These are phyloP conservation scores for Stegastes partitus DNA, from an alignment of 2,113 vertebrate genomes.

Conservation along the genomic window DNA sequence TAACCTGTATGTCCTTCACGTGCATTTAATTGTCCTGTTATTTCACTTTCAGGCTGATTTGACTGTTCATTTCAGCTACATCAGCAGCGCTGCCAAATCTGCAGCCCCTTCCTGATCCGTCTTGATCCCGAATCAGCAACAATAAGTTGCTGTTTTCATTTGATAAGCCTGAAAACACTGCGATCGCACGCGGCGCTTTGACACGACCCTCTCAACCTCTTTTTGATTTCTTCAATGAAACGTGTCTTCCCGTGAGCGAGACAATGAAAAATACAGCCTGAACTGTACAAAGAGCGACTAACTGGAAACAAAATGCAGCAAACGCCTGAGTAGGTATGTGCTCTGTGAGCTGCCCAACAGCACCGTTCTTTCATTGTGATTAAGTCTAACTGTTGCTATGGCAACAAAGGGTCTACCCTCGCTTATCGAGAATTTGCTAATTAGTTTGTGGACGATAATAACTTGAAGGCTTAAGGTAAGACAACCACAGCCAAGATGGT, in stretches of 20 bases:
- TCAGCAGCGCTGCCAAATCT: neutral
- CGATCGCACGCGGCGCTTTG: neutral
- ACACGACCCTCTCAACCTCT: neutral
- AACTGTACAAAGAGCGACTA: constrained; percentile 13
- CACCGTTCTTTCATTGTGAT: constrained; percentile 57
- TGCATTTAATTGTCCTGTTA: too few relatives aligned
- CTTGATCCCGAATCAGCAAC: constrained; percentile 21
- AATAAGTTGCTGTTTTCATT: constrained; percentile 14
- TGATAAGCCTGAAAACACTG: neutral
- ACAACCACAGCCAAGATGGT: constrained; percentile 48
- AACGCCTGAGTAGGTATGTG: neutral
- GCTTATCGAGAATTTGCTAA: constrained; percentile 76
- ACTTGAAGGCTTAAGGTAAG: constrained; percentile 70
- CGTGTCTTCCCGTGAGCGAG: neutral
- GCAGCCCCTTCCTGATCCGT: constrained; percentile 13
- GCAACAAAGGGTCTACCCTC: constrained; percentile 62
- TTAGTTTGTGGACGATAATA: constrained; percentile 82
- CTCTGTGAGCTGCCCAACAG: constrained; percentile 35
- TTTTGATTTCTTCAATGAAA: constrained; percentile 23
- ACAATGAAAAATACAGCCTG: constrained; percentile 5
- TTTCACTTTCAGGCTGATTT: neutral
- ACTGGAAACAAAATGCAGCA: constrained; percentile 41
- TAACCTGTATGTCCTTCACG: too few relatives aligned
- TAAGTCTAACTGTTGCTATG: constrained; percentile 71
- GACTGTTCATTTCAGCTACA: constrained; percentile 10